A percentile compares a stretch with the other conserved stretches of the same genome.
Evolutionary conservation across 2,888 invertebrate genomes (phyloP).

Genomic region (Hypomecis atomaria): DNA sequence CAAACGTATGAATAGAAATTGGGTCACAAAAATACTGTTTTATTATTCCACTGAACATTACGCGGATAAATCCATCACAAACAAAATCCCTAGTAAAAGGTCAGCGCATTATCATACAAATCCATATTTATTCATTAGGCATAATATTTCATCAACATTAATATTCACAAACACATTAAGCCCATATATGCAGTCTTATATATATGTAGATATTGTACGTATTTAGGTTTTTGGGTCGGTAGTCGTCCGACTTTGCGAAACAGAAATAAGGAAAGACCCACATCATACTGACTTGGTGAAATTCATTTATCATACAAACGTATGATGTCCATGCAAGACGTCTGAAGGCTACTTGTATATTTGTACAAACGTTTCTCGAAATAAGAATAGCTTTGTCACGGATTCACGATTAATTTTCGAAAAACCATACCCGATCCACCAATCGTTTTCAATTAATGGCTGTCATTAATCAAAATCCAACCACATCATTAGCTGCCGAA

Average conservation of each 20-base stretch:
- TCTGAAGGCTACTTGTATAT: constrained; percentile 28
- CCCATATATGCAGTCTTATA: constrained; percentile 31
- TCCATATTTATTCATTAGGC: constrained; percentile 25
- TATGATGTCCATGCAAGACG: constrained; percentile 24
- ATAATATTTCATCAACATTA: constrained; percentile 30
- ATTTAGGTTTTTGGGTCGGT: constrained; percentile 49
- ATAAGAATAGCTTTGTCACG: neutral
- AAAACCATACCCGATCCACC: neutral
- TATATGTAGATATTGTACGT: constrained; percentile 39
- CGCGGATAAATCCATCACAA: constrained; percentile 7
- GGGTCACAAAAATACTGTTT: too few species aligned
- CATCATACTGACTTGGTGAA: constrained; percentile 59
- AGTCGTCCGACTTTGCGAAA: constrained; percentile 49
- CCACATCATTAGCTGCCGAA: neutral
- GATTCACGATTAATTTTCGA: neutral
- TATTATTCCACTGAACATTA: too few species aligned
- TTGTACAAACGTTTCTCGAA: constrained; percentile 8
- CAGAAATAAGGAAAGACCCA: constrained; percentile 59
- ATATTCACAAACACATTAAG: constrained; percentile 23
- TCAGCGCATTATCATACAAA: constrained; percentile 10
- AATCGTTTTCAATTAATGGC: constrained; percentile 11
- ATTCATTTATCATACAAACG: constrained; percentile 63
- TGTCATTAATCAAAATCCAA: neutral
- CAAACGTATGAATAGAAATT: too few species aligned
- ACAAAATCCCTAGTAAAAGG: constrained; percentile 7